These are phyloP conservation scores for Coreius guichenoti DNA, from an alignment of 2,797 vertebrate species.

Conservation along the genomic window DNA sequence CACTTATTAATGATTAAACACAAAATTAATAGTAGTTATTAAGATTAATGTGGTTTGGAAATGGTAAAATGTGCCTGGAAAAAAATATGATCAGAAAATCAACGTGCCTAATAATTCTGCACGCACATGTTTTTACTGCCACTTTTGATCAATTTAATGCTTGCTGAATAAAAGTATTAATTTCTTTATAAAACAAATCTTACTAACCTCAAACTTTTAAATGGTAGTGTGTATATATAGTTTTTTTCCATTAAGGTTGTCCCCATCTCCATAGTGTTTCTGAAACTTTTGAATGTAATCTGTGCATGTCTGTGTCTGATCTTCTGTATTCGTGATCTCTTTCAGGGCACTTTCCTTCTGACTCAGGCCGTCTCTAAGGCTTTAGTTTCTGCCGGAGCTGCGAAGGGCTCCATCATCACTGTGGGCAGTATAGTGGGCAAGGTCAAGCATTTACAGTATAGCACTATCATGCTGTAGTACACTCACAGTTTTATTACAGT, in stretches of 20 bases:
- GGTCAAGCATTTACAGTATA: slow-evolving; percentile 68
- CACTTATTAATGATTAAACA: too few species aligned
- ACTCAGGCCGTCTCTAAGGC: slow-evolving; percentile 85
- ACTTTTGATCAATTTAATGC: neutral
- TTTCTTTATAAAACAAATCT: neutral
- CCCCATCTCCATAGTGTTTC: neutral
- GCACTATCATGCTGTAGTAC: neutral
- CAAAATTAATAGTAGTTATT: too few species aligned
- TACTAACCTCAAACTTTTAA: neutral
- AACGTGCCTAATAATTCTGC: too few species aligned
- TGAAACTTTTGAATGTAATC: neutral
- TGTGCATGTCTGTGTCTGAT: neutral
- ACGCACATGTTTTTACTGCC: neutral
- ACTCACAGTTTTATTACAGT: neutral
- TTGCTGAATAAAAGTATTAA: neutral
- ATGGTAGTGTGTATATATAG: too few species aligned
- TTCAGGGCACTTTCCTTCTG: slow-evolving; percentile 86
- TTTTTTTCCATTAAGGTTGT: too few species aligned
- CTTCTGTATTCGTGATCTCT: neutral
- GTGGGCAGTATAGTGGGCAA: slow-evolving; percentile 90
- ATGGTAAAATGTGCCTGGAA: too few species aligned
- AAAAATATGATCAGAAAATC: too few species aligned
- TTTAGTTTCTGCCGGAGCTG: slow-evolving; percentile 78
- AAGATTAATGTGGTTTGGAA: too few species aligned
- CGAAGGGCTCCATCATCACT: slow-evolving; percentile 87